Percentiles rank a stretch among this genome's conserved stretches.
These are phyloP conservation scores for Craseonycteris thonglongyai DNA, from an alignment of 2,113 vertebrate genomes.

Conservation along the genomic window DNA sequence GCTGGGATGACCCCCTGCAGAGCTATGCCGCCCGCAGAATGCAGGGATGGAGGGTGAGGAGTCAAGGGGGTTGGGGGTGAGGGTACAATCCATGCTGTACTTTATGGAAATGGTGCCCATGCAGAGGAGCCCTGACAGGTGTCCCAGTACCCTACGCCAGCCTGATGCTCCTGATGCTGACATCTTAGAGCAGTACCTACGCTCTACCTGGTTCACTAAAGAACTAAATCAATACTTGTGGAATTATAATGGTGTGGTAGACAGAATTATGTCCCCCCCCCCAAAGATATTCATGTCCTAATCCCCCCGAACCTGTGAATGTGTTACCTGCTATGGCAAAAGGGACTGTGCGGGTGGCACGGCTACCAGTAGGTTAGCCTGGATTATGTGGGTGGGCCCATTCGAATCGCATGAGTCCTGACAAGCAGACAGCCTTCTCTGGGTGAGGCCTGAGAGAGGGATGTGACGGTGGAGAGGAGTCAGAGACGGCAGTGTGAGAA, in stretches of 20 bases:
- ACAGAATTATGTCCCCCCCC: not conserved
- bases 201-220: not conserved
- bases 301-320: not conserved
- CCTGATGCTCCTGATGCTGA: not conserved
- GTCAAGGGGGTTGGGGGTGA: no score
- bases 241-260: not conserved
- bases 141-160: accelerated
- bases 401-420: not conserved
- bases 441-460: not conserved
- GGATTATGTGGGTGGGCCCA: not conserved
- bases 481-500: not conserved
- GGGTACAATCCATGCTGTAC: not conserved
- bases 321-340: not conserved
- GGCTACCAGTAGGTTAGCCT: no score
- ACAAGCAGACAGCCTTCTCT: not conserved
- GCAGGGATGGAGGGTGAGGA: not conserved
- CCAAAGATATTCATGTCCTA: not conserved
- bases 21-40: not conserved
- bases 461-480: not conserved
- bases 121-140: not conserved
- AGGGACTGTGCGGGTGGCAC: not conserved
- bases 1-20: not conserved
- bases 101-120: not conserved
- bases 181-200: not conserved
- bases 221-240: not conserved